phyloP scores from a whole-genome alignment of 1,140 invertebrate genomes.

The Micrasema minimum region DNA sequence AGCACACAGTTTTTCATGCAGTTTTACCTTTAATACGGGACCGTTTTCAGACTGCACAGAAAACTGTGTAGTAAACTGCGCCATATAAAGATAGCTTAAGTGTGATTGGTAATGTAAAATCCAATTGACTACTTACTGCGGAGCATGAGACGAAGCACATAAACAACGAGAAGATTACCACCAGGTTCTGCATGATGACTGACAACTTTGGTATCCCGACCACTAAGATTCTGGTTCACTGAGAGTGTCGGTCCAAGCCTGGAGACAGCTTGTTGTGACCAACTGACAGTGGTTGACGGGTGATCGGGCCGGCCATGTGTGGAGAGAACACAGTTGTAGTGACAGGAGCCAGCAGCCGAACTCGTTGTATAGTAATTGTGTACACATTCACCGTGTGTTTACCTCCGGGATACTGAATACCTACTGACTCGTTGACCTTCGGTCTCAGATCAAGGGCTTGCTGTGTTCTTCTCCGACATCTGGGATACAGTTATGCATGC shows the following conservation, averaged over 20 bases:
- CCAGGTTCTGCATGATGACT: slow-evolving; percentile 4
- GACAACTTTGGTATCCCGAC: not conserved
- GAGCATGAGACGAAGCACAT: slow-evolving; percentile 9
- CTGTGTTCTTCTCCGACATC: not conserved
- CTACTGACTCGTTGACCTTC: slow-evolving; percentile 21
- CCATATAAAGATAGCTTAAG: no score
- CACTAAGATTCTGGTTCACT: no score
- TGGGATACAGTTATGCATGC: slow-evolving; percentile 19
- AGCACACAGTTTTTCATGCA: no score
- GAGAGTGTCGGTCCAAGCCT: not conserved
- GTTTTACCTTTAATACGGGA: no score
- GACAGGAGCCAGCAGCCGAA: not conserved
- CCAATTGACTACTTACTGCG: no score
- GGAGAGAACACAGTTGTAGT: no score
- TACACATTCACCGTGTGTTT: slow-evolving; percentile 27
- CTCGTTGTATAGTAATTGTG: not conserved
- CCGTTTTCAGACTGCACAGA: no score
- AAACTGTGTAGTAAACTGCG: no score
- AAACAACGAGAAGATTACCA: not conserved
- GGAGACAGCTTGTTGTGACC: not conserved
- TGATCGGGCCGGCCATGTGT: no score
- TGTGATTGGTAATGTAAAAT: no score
- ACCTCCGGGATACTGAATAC: slow-evolving; percentile 20
- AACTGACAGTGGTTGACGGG: slow-evolving; percentile 3
- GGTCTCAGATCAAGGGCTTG: slow-evolving; percentile 24